phyloP scores from a whole-genome alignment of 2,888 invertebrate species.

The Microlaimidae sp. region DNA sequence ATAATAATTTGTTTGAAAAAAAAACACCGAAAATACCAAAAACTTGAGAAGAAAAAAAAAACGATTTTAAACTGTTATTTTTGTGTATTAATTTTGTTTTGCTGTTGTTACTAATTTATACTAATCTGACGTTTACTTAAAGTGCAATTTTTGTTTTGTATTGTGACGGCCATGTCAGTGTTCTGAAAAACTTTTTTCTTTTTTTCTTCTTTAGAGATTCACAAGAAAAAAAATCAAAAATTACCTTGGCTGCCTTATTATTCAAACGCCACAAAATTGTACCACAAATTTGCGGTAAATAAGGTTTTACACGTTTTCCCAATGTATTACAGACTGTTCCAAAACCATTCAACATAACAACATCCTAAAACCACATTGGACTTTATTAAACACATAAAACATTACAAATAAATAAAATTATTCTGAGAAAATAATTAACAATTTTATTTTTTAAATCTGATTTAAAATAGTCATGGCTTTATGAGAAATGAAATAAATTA shows the following conservation, averaged over 20 bases:
- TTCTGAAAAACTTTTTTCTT: no score
- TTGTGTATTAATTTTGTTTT: no score
- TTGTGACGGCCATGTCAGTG: no score
- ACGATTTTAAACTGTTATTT: no score
- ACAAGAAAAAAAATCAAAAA: no score
- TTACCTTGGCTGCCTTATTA: slow-evolving; percentile 98
- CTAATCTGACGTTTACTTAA: no score
- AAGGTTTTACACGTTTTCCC: slow-evolving; percentile 91
- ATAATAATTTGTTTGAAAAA: no score
- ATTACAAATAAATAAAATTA: background rate
- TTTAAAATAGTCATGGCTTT: background rate
- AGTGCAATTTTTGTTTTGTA: no score
- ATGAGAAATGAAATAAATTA: background rate
- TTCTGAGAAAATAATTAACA: slow-evolving; percentile 2
- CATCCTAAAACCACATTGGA: slow-evolving; percentile 50
- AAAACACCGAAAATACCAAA: no score
- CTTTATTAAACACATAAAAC: background rate
- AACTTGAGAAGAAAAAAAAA: no score
- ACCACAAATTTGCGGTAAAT: slow-evolving; percentile 97
- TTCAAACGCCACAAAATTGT: slow-evolving; percentile 98
- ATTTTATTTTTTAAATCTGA: background rate
- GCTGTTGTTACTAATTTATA: no score
- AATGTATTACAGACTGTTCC: slow-evolving; percentile 95
- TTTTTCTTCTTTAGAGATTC: no score
- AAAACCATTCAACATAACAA: slow-evolving; percentile 97